These are phyloP conservation scores for Agapornis roseicollis DNA, from an alignment of 2,113 vertebrate species.

Conservation along the genomic window DNA sequence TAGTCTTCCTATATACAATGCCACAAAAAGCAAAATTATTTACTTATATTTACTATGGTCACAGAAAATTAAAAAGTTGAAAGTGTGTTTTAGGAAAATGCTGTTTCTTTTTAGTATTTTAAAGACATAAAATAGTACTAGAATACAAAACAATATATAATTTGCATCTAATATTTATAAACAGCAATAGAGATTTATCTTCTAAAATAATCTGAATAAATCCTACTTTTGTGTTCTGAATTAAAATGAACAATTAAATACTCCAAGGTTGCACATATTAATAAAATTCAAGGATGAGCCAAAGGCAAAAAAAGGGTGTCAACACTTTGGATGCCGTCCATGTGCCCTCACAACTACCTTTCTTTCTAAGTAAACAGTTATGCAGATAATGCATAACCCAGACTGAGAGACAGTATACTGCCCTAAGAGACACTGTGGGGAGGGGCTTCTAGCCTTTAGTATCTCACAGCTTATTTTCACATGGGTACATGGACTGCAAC, in stretches of 20 bases:
- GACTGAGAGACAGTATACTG: background rate
- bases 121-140: background rate
- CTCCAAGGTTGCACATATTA: background rate
- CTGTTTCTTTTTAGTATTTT: fast-evolving
- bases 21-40: background rate
- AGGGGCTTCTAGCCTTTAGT: background rate
- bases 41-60: background rate
- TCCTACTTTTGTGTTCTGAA: background rate
- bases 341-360: background rate
- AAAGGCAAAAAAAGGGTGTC: background rate
- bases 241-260: background rate
- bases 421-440: background rate
- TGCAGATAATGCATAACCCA: background rate
- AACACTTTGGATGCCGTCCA: background rate
- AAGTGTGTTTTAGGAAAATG: background rate
- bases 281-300: background rate
- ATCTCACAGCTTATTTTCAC: background rate
- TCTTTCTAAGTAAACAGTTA: background rate
- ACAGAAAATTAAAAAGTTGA: background rate
- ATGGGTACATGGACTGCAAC: background rate
- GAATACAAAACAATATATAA: background rate
- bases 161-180: background rate
- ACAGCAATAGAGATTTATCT: background rate
- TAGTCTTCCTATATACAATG: background rate
- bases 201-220: background rate